Evolutionary conservation across 1,140 invertebrate species (phyloP).

Genomic region (Pogonomyrmex californicus): DNA sequence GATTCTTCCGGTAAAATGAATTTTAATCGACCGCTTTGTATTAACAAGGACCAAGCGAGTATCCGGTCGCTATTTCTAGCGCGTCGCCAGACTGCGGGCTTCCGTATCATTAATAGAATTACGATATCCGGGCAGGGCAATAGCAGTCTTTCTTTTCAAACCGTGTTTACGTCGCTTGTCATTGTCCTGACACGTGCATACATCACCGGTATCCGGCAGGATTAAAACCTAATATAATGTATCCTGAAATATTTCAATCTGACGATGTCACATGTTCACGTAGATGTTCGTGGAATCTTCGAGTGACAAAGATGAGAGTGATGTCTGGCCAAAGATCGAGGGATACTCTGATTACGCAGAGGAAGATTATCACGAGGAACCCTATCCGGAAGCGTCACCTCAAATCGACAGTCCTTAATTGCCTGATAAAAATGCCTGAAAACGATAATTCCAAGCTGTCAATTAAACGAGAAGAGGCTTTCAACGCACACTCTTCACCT

Average conservation of each 20-base stretch:
- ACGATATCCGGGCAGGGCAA: slow-evolving; percentile 65
- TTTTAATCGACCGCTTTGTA: slow-evolving; percentile 56
- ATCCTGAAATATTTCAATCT: not conserved
- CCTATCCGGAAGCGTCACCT: not conserved
- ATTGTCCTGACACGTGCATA: not conserved
- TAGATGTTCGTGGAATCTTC: slow-evolving; percentile 72
- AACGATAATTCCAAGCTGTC: not conserved
- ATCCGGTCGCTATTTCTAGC: slow-evolving; percentile 68
- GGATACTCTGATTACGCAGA: slow-evolving; percentile 59
- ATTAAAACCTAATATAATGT: not conserved
- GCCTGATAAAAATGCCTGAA: not conserved
- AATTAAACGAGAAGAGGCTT: not conserved
- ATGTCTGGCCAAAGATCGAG: slow-evolving; percentile 30
- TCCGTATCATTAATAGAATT: slow-evolving; percentile 69
- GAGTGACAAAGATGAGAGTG: slow-evolving; percentile 62
- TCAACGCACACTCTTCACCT: not conserved
- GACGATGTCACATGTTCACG: not conserved
- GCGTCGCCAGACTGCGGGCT: slow-evolving; percentile 18
- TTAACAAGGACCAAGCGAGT: slow-evolving; percentile 49
- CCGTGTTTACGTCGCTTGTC: slow-evolving; percentile 31
- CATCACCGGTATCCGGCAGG: slow-evolving; percentile 11
- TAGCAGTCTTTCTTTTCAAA: slow-evolving; percentile 43
- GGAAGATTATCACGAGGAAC: slow-evolving; percentile 64
- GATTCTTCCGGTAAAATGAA: slow-evolving; percentile 31
- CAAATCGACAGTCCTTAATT: not conserved